phyloP scores from a whole-genome alignment of 92 coral and sea anemone species.

The Epizoanthus illoricatus region DNA sequence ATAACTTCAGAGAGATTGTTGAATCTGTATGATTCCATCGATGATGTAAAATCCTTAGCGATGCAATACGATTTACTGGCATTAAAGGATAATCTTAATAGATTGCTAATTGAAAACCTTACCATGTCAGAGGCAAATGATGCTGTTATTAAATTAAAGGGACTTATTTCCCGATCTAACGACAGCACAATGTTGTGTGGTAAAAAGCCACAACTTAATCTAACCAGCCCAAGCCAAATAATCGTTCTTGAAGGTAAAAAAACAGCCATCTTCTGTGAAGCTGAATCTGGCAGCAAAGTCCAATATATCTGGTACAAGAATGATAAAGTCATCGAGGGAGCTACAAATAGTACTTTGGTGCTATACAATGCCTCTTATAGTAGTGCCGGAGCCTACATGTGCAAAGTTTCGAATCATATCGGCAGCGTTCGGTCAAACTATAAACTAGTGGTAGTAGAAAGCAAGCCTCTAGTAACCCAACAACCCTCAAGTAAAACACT shows the following conservation, averaged over 20 bases:
- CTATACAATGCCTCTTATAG: constrained; percentile 25
- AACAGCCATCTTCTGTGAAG: constrained; percentile 36
- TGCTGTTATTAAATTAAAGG: not conserved
- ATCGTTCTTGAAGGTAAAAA: constrained; percentile 36
- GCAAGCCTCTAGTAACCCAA: too few species aligned
- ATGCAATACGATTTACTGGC: constrained; percentile 1
- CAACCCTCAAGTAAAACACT: constrained; percentile 16
- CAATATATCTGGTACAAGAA: constrained; percentile 55
- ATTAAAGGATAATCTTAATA: not conserved
- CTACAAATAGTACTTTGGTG: constrained; percentile 36
- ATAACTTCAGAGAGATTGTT: constrained; percentile 19
- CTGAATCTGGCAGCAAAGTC: constrained; percentile 41
- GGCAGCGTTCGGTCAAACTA: not conserved
- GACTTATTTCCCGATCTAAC: not conserved
- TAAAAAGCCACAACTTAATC: too few species aligned
- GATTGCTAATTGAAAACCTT: not conserved
- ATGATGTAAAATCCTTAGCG: constrained; percentile 21
- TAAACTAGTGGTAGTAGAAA: too few species aligned
- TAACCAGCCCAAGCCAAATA: constrained; percentile 45
- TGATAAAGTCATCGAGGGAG: constrained; percentile 28
- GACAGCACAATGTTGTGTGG: constrained; percentile 60
- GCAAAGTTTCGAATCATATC: constrained; percentile 51
- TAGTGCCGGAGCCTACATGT: constrained; percentile 52
- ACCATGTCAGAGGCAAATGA: not conserved
- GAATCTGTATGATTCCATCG: constrained; percentile 21